Percentiles rank a stretch among this genome's conserved stretches.
Evolutionary conservation across 2,888 invertebrate species (phyloP).

Genomic region (Salpingus planirostris): DNA sequence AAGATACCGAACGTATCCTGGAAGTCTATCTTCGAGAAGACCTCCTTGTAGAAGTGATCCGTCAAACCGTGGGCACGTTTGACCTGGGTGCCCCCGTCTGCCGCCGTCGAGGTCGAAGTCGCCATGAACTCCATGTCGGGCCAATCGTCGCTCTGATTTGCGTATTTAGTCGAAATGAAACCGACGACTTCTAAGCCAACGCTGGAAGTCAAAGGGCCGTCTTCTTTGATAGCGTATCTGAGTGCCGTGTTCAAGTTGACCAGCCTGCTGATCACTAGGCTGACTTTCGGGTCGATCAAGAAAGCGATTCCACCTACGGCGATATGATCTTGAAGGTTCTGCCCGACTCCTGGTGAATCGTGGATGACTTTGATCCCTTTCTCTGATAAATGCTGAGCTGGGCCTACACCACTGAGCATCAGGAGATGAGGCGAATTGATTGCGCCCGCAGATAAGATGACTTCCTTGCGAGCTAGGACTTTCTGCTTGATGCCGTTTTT

Average conservation of each 20-base stretch:
- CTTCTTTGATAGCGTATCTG: slow-evolving; percentile 75
- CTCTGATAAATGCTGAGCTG: slow-evolving; percentile 67
- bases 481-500: slow-evolving; percentile 59
- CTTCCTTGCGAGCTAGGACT: slow-evolving; percentile 65
- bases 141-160: slow-evolving; percentile 79
- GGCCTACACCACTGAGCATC: slow-evolving; percentile 82
- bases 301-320: slow-evolving; percentile 79
- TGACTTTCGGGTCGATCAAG: slow-evolving; percentile 69
- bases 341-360: slow-evolving; percentile 75
- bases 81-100: slow-evolving; percentile 72
- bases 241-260: slow-evolving; percentile 77
- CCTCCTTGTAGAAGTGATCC: slow-evolving; percentile 72
- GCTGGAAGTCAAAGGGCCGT: slow-evolving; percentile 79
- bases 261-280: slow-evolving; percentile 69
- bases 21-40: slow-evolving; percentile 55
- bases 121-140: slow-evolving; percentile 89
- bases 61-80: slow-evolving; percentile 73
- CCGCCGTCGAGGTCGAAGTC: slow-evolving; percentile 70
- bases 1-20: slow-evolving; percentile 73
- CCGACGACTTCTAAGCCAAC: slow-evolving; percentile 78
- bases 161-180: slow-evolving; percentile 82
- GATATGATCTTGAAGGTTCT: slow-evolving; percentile 84
- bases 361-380: slow-evolving; percentile 63
- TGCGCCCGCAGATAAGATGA: slow-evolving; percentile 81
- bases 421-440: slow-evolving; percentile 87